These are phyloP conservation scores for Labeo catla DNA, from an alignment of 2,113 vertebrate species.

Conservation along the genomic window DNA sequence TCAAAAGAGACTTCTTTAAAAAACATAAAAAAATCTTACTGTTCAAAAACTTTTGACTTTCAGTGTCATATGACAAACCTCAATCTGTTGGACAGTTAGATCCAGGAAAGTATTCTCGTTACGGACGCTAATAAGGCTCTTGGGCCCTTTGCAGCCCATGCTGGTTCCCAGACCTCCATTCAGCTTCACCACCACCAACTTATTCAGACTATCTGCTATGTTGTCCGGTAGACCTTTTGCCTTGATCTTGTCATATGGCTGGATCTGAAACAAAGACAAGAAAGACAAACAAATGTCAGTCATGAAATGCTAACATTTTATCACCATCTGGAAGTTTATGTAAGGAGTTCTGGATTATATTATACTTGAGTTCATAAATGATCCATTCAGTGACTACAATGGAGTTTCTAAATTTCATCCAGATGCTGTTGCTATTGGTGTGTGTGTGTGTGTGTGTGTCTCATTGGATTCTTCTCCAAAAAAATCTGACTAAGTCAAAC, in stretches of 20 bases:
- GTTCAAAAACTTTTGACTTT: background rate
- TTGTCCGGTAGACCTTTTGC: constrained; percentile 83
- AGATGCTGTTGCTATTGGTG: background rate
- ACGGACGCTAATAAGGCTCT: constrained; percentile 95
- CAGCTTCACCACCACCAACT: constrained; percentile 94
- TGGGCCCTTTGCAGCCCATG: constrained; percentile 97
- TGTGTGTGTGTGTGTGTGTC: background rate
- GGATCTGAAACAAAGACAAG: constrained; percentile 78
- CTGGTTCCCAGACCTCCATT: constrained; percentile 96
- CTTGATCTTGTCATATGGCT: constrained; percentile 92
- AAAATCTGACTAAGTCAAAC: background rate
- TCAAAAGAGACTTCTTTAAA: too few relatives aligned
- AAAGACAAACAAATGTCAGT: background rate
- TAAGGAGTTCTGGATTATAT: background rate
- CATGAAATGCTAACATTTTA: background rate
- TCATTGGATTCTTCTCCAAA: background rate
- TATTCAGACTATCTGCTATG: constrained; percentile 86
- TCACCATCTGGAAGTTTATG: background rate
- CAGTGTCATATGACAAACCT: constrained; percentile 74
- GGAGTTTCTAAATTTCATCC: constrained; percentile 2
- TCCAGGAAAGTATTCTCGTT: constrained; percentile 98
- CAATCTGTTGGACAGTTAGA: constrained; percentile 96
- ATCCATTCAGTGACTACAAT: background rate
- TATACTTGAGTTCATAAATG: background rate
- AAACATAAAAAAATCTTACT: too few relatives aligned